Conservation (phyloP, 2,113 vertebrate genomes). For the Poeciliopsis occidentalis region DNA sequence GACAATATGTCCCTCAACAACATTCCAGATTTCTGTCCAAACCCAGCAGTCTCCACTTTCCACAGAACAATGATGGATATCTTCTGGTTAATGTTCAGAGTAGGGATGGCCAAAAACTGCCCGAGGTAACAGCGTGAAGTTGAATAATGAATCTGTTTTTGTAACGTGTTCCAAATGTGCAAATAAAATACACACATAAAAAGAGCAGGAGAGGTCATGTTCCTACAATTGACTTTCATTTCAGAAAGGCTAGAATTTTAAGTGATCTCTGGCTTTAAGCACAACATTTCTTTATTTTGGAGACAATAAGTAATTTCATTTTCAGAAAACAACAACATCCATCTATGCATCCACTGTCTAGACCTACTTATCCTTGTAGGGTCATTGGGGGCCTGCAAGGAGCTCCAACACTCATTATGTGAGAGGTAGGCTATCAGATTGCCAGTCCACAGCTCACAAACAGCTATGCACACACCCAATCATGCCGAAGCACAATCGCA, state of each 20-base stretch:
- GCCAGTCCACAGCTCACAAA: neutral
- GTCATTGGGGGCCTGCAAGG: neutral
- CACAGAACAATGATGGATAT: conserved; percentile 71
- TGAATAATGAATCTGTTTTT: conserved; percentile 26
- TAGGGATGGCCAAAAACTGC: conserved; percentile 37
- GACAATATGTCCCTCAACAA: conserved; percentile 52
- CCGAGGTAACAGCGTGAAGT: conserved; percentile 25
- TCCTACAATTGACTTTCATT: neutral
- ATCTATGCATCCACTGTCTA: neutral
- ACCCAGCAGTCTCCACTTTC: conserved; percentile 50
- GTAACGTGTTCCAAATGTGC: neutral
- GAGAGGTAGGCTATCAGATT: neutral
- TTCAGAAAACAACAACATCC: neutral
- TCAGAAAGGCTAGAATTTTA: neutral
- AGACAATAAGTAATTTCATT: neutral
- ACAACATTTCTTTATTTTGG: too few species aligned
- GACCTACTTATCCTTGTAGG: neutral
- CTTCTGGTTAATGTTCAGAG: conserved; percentile 56
- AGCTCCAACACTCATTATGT: neutral
- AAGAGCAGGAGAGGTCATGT: neutral
- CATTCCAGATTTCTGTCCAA: conserved; percentile 49
- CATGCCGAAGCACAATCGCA: neutral
- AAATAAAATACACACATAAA: neutral
- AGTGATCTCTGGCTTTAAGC: neutral
- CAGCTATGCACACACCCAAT: neutral